These are phyloP conservation scores for Lithobates pipiens DNA, from an alignment of 2,797 vertebrate species.

Conservation along the genomic window DNA sequence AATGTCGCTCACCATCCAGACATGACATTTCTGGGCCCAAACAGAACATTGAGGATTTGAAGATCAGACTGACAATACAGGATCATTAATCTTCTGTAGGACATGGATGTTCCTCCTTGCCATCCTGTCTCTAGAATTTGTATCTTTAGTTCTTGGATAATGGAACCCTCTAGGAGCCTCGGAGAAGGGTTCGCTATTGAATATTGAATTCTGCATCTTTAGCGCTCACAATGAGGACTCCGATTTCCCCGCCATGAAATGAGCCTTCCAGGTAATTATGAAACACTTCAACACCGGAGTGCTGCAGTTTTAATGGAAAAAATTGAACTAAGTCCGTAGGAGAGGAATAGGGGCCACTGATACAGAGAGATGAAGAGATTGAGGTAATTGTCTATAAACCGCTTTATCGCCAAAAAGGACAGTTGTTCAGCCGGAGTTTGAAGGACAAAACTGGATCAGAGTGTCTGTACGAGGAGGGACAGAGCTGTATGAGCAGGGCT, in stretches of 20 bases:
- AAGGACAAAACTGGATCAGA: no score
- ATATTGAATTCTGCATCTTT: neutral
- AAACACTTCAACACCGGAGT: neutral
- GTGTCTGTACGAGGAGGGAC: no score
- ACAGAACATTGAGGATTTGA: no score
- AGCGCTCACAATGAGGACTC: neutral
- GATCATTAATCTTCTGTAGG: conserved; percentile 4
- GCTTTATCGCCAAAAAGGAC: neutral
- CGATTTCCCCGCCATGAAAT: neutral
- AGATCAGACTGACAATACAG: neutral
- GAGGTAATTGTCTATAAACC: neutral
- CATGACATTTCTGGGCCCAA: no score
- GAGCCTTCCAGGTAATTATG: conserved; percentile 24
- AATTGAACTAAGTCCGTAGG: neutral
- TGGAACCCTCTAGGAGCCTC: conserved; percentile 4
- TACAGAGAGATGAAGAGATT: neutral
- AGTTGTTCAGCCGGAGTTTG: no score
- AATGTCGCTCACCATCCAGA: no score
- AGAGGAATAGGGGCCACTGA: conserved; percentile 8
- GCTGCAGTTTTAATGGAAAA: neutral
- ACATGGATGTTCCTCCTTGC: neutral
- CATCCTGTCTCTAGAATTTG: conserved; percentile 16
- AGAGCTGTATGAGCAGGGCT: no score
- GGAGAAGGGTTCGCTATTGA: neutral
- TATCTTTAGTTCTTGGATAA: conserved; percentile 27